Evolutionary conservation across 1,140 invertebrate species (phyloP), one percentile per base, ranked within the genome.

Genomic region (Magallana angulata): DNA sequence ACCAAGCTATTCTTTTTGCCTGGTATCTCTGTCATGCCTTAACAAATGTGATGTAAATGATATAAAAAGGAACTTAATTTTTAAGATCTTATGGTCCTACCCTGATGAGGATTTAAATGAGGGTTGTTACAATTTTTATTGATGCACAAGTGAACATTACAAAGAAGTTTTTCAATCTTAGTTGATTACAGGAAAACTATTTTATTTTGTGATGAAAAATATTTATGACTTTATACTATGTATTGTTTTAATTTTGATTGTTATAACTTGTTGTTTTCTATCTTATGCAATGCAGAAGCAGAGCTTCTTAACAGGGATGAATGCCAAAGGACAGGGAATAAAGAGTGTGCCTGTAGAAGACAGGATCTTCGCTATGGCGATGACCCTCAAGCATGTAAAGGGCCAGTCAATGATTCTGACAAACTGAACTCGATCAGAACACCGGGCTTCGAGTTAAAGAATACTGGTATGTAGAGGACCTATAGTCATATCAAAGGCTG

Each of bases 351-450:
- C 68, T 76, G 68, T 76, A 76, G 24, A 30, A 76, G 68, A 30
- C 12, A 12, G 68, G 24, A 76, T 0, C 24, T 18, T 24, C 36
- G 36, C 24, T 76, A 76, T 30, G 68, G 68, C 2, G 12, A 12
- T 30, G 68, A 76, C 68, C 68, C 68, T 76, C 4, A 12, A 8
- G 68, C 68, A 76, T 76, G 68, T 76, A 8, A 76, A 76, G 68
- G 68, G 36, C 68, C 68, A 76, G 24, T 76, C 5, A 76, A 30
- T 30, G 8, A 76, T 30, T 9, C 24, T 0, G 30, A 11, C 7
- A 76, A 30, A 30, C 4, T 76, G 24, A 7, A 3, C 8, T 30
- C 24, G 68, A 76, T 76, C 68, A 76, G 24, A 76, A 18, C 14
- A 8, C 18, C 18, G 30, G 68, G 68, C 24, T 36, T 9, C 14